Conservation (phyloP, 2,797 vertebrate genomes). For the Trematomus bernacchii region DNA sequence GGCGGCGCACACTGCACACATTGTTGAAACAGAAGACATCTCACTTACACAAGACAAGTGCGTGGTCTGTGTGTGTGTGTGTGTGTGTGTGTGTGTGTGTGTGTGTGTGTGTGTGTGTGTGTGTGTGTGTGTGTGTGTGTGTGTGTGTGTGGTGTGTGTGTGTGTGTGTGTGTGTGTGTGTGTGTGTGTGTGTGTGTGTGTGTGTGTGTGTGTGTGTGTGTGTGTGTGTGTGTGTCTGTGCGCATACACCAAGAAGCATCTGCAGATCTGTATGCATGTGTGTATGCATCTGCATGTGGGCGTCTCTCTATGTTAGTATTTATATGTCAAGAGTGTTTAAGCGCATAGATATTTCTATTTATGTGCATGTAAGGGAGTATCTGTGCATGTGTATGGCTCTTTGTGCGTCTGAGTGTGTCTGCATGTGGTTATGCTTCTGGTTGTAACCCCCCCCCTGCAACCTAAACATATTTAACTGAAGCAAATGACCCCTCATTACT, state of each 20-base stretch:
- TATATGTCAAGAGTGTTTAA: constrained; percentile 18
- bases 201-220: too few species aligned
- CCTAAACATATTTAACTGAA: constrained; percentile 74
- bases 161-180: too few species aligned
- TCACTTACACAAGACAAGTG: constrained; percentile 79
- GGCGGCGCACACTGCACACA: constrained; percentile 79
- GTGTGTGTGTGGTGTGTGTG: background rate
- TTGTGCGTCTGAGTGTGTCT: constrained; percentile 41
- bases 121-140: background rate
- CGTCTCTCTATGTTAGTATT: constrained; percentile 24
- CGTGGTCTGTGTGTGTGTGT: constrained; percentile 33
- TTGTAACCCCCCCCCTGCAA: constrained; percentile 37
- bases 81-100: background rate
- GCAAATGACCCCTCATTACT: constrained; percentile 80
- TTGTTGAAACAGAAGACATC: constrained; percentile 84
- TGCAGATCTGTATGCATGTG: constrained; percentile 30
- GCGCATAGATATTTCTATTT: constrained; percentile 11
- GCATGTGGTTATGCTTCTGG: constrained; percentile 65
- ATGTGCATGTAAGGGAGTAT: constrained; percentile 3
- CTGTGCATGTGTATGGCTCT: constrained; percentile 20
- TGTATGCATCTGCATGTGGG: constrained; percentile 12
- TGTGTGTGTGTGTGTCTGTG: background rate
- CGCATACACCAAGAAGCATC: constrained; percentile 23
- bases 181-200: too few species aligned
- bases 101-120: background rate